Base-by-base conservation (phyloP, 2,888 invertebrate genomes). In the Sylvicola cinctus region DNA sequence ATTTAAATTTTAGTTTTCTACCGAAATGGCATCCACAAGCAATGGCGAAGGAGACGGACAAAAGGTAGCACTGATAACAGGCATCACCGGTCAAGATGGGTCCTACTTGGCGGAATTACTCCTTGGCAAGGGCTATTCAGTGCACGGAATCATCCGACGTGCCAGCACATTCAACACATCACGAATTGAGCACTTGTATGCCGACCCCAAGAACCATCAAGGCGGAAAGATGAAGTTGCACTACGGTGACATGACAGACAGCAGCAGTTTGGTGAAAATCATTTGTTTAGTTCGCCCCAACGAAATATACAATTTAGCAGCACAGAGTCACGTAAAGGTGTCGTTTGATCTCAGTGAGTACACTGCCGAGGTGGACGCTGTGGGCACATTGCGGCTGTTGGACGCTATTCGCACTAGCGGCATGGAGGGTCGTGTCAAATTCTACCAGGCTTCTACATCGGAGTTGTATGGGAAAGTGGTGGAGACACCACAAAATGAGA, bases 271-370 rank as follows among this genome's bases (percentile, higher is more conserved):
- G 39, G 80, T 85, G 16, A 87, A 85, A 61, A 73, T 90, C 23
- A 81, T 91, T 35, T 58, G 60, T 14, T 47, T 47, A 41, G 57
- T 60, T 8, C 53, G 60, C 46, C 98, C 98, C 0, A 73, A 73
- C 26, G 98, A 98, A 62, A 84, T 98, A 43, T 98, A 98, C 55
- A 98, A 99, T 62, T 65, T 98, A 41, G 98, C 93, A 2, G 98
- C 98, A 1, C 96, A 98, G 54, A 95, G 95, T 44, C 98, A 99
- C 59, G 96, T 98, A 2, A 96, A 96, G 62, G 91, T 95, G 26
- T 98, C 96, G 0, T 98, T 98, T 53, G 96, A 99, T 51, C 63
- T 98, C 39, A 91, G 93, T 47, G 96, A 99, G 60, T 99, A 99
- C 50, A 98, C 98, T 0, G 93, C 96, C 0, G 93, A 99, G 62